Conservation (phyloP, 1,140 invertebrate species). For the Rhynchophorus ferrugineus region DNA sequence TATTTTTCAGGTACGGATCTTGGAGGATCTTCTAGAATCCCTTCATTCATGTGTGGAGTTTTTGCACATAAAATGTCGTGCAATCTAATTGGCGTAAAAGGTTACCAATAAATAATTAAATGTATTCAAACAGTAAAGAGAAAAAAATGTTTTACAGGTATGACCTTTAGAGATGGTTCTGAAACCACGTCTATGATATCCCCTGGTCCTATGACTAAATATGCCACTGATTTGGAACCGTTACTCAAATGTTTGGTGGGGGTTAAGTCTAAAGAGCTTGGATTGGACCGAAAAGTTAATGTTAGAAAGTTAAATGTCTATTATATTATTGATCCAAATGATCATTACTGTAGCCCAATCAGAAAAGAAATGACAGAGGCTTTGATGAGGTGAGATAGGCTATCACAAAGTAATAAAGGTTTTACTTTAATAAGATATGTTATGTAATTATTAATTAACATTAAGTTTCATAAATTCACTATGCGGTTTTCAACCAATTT, state of each 20-base stretch:
- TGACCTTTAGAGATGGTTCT: constrained; percentile 52
- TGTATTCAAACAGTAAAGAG: too few relatives aligned
- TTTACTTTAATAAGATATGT: too few relatives aligned
- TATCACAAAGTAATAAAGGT: too few relatives aligned
- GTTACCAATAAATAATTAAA: too few relatives aligned
- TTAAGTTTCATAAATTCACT: too few relatives aligned
- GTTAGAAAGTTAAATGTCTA: constrained; percentile 64
- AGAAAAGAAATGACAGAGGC: constrained; percentile 53
- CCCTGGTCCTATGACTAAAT: constrained; percentile 72
- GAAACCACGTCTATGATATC: constrained; percentile 54
- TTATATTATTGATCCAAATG: constrained; percentile 66
- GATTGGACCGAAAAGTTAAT: constrained; percentile 49
- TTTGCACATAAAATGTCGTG: constrained; percentile 83
- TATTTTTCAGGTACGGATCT: constrained; percentile 70
- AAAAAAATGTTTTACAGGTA: constrained; percentile 46
- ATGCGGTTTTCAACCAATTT: too few relatives aligned
- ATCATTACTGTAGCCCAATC: constrained; percentile 61
- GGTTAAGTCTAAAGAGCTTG: constrained; percentile 41
- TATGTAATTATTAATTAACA: too few relatives aligned
- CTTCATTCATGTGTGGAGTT: constrained; percentile 88
- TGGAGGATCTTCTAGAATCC: constrained; percentile 91
- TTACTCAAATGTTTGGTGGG: constrained; percentile 57
- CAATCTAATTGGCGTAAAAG: constrained; percentile 26
- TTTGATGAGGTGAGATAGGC: constrained; percentile 51
- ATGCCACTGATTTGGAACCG: constrained; percentile 65